A percentile compares a stretch with the other conserved stretches of the same genome.
Conservation (phyloP, 2,888 invertebrate genomes). For the Esperia sulphurella region DNA sequence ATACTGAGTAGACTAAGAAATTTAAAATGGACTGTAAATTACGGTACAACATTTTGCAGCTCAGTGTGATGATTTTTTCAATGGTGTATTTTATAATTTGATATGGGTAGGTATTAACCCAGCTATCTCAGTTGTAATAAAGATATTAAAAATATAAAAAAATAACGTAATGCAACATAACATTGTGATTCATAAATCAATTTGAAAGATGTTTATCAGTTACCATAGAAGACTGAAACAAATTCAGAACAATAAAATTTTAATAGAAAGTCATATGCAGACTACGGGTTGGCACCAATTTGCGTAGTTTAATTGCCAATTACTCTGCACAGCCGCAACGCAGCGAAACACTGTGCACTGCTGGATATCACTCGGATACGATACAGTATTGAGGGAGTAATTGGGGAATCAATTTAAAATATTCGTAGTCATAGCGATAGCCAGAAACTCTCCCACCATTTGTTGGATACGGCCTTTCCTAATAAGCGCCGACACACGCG, state of each 20-base stretch:
- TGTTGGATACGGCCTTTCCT: too few species aligned
- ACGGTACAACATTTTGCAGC: too few species aligned
- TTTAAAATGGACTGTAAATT: too few species aligned
- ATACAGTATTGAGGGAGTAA: neutral
- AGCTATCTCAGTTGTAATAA: too few species aligned
- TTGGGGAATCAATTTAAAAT: neutral
- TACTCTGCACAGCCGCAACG: constrained; percentile 20
- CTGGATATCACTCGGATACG: neutral
- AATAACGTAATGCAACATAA: neutral
- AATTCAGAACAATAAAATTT: constrained; percentile 5
- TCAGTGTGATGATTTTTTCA: too few species aligned
- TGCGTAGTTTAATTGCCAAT: constrained; percentile 27
- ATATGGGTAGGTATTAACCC: too few species aligned
- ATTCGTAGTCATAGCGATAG: neutral
- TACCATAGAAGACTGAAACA: too few species aligned
- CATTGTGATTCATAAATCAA: neutral
- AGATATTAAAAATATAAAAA: neutral
- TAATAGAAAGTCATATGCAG: neutral
- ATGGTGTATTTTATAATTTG: too few species aligned
- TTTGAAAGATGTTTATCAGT: too few species aligned
- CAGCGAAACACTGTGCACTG: constrained; percentile 3
- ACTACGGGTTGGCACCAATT: neutral
- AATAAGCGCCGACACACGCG: too few species aligned
- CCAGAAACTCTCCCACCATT: too few species aligned
- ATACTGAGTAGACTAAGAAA: too few species aligned